Evolutionary conservation across 2,113 vertebrate genomes (phyloP), one percentile per base, ranked within the genome.

Genomic region (Gadus macrocephalus): DNA sequence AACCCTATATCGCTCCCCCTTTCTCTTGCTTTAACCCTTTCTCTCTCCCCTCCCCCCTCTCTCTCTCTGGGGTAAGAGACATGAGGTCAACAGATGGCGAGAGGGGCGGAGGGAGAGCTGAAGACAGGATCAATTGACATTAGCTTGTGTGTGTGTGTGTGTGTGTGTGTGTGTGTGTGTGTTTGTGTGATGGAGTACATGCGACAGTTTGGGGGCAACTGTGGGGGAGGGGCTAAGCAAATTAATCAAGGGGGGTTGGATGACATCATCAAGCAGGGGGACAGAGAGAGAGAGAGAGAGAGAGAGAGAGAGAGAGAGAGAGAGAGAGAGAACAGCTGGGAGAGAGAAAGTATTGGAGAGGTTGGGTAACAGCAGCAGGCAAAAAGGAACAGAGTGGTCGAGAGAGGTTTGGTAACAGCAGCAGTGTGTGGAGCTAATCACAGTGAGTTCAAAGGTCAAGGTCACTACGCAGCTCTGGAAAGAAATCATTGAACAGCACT

Each of bases 1-100:
- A 49, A 49, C 42, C 42, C 42, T 49, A 7, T 49, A 9, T 49
- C 42, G 14, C 42, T 49, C 42, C 31, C 31, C 31, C 42, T 49
- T 9, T 49, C 42, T 49, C 42, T 49, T 49, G 8, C 42, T 49
- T 49, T 49, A 49, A 49, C 42, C 31, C 31, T 35, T 35, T 42
- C 22, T 63, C 28, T 66, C 62, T 15, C 62, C 35, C 19, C 58
- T 68, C 68, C 38, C 74, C 42, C 11, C 42, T 49, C 42, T 19
- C 25, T 1, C 19, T 58, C 63, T 19, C 64, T 49, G 9, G 8
- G 42, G 42, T 49, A 49, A 49, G 42, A 49, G 42, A 49, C 42
- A 89, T 83, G 80, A 88, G 87, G 86, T 88, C 84, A 88, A 88
- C 88, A 91, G 90, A 89, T 91, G 88, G 87, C 77, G 82, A 75